Percentiles rank a stretch among this genome's conserved stretches.
These are phyloP conservation scores for Raja brachyura DNA, from an alignment of 2,113 vertebrate genomes.

Conservation along the genomic window DNA sequence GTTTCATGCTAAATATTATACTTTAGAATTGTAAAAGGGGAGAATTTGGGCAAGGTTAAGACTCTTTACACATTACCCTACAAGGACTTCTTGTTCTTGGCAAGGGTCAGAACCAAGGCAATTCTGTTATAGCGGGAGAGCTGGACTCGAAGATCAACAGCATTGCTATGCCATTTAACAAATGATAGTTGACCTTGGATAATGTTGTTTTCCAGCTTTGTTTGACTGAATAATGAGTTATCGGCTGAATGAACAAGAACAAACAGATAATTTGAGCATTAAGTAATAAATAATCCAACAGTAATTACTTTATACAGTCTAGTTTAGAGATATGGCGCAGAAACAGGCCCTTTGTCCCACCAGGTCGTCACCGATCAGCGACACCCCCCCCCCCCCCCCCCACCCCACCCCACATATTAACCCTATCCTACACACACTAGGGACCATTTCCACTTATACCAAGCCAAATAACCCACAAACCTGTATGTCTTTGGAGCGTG, in stretches of 20 bases:
- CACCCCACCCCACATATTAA: too few species aligned
- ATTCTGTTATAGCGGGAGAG: background rate
- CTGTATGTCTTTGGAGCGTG: too few species aligned
- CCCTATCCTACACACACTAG: too few species aligned
- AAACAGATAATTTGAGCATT: background rate
- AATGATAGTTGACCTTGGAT: background rate
- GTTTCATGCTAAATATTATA: background rate
- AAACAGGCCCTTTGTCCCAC: too few species aligned
- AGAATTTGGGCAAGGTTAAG: background rate
- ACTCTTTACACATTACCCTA: background rate
- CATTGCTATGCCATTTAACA: slow-evolving; percentile 8
- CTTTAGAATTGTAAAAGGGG: background rate
- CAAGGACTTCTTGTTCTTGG: slow-evolving; percentile 11
- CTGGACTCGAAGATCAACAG: background rate
- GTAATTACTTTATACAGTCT: background rate
- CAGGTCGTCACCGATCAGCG: too few species aligned
- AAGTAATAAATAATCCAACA: background rate
- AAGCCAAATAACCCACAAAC: too few species aligned
- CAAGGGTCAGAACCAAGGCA: slow-evolving; percentile 4
- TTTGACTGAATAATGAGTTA: background rate
- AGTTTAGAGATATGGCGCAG: too few species aligned
- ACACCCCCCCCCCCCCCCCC: too few species aligned
- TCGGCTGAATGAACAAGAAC: too few species aligned
- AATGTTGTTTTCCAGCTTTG: background rate
- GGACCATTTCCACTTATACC: too few species aligned